A percentile compares a stretch with the other conserved stretches of the same genome.
phyloP scores from a whole-genome alignment of 2,888 invertebrate species.

The Steinernema hermaphroditum region DNA sequence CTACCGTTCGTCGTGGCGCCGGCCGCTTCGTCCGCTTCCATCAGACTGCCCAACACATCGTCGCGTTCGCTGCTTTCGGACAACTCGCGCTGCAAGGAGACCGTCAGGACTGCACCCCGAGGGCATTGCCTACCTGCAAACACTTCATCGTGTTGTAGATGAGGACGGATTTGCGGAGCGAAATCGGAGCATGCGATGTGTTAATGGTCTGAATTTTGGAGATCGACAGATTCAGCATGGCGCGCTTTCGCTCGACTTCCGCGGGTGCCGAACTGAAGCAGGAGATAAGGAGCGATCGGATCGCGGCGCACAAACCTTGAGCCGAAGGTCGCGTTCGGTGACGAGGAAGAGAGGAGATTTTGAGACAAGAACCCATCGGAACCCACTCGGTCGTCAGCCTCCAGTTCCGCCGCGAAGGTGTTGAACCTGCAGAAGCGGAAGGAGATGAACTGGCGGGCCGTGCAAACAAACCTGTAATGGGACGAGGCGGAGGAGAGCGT shows the following conservation, averaged over 20 bases:
- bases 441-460: neutral
- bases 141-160: constrained; percentile 33
- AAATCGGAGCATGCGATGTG: constrained; percentile 31
- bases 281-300: too few species aligned
- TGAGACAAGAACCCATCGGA: constrained; percentile 17
- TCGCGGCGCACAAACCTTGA: constrained; percentile 19
- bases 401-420: constrained; percentile 29
- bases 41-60: constrained; percentile 31
- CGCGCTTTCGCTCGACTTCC: constrained; percentile 29
- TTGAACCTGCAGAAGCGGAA: neutral
- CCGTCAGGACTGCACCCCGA: neutral
- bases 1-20: constrained; percentile 20
- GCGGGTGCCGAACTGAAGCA: constrained; percentile 25
- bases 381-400: constrained; percentile 22
- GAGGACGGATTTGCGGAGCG: constrained; percentile 32
- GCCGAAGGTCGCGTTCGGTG: constrained; percentile 28
- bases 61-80: constrained; percentile 31
- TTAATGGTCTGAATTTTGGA: constrained; percentile 33
- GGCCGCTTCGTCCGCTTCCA: constrained; percentile 28
- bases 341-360: constrained; percentile 19
- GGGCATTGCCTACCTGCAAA: constrained; percentile 16
- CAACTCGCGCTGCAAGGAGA: constrained; percentile 22
- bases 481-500: neutral
- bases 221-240: constrained; percentile 30
- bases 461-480: constrained; percentile 29